Evolutionary conservation across 2,113 vertebrate species (phyloP), one percentile per base, ranked within the genome.

Genomic region (Nerophis lumbriciformis): DNA sequence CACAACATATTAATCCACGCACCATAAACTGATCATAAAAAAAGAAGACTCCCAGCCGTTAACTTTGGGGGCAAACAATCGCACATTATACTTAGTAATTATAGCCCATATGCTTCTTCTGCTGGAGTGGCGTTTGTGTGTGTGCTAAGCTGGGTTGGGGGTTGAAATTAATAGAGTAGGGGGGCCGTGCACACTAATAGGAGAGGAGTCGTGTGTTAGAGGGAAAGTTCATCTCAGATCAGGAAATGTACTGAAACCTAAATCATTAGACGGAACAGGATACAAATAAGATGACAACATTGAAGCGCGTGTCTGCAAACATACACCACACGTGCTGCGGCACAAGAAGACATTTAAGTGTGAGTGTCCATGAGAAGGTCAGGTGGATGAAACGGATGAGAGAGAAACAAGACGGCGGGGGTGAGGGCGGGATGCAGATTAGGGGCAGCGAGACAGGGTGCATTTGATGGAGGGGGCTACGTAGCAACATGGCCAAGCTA

Each of bases 401-500:
- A 14, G 38, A 47, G 13, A 47, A 16, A n/a, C 21, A 16, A 81
- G 78, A 86, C 5, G 45, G 4, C 6, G 45, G 4, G 84, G 79
- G 86, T 44, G 12, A 21, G 87, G 79, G 87, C 3, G 78, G 68
- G 87, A 62, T 39, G 28, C 13, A 10, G 49, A 38, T 38, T 86
- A 66, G 88, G 83, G 89, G 49, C 21, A 4, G 55, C 87, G 72
- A 87, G 64, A 59, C 37, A 36, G 86, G 79, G 86, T 51, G 91
- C 90, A 90, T 89, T 93, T 90, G 82, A 81, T 85, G 88, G 83
- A 81, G 63, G 71, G 65, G 75, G 91, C 89, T 94, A 91, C 92
- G 86, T 91, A 91, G 94, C 94, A 96, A 95, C 93, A 53, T 66
- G 83, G 87, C 82, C 77, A 75, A 76, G 85, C 82, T 77, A 85